Evolutionary conservation across 2,113 vertebrate species (phyloP).

Genomic region (Falco punctatus): DNA sequence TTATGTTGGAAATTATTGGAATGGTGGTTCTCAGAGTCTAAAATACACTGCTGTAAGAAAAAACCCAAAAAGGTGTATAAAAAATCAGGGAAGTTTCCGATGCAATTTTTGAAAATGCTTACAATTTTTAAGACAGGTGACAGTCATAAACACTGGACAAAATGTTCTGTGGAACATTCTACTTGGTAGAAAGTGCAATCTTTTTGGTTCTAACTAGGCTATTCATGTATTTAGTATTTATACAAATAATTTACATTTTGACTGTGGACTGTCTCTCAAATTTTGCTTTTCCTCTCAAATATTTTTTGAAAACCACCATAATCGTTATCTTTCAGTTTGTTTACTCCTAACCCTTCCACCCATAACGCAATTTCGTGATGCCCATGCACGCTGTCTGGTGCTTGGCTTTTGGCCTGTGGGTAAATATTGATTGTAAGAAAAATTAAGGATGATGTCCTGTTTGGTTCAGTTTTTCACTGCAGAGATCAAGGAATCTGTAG

Average conservation of each 20-base stretch:
- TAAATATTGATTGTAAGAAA: not conserved
- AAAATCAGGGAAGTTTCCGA: not conserved
- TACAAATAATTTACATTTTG: not conserved
- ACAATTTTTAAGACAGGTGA: not conserved
- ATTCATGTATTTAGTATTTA: not conserved
- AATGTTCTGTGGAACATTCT: not conserved
- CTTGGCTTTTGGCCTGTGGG: not conserved
- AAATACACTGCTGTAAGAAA: not conserved
- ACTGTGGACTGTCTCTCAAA: not conserved
- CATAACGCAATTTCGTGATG: not conserved
- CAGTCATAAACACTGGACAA: not conserved
- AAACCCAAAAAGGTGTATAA: not conserved
- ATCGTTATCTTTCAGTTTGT: not conserved
- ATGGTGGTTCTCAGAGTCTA: not conserved
- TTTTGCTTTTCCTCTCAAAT: not conserved
- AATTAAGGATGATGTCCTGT: not conserved
- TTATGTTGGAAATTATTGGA: not conserved
- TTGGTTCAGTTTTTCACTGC: not conserved
- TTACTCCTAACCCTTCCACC: not conserved
- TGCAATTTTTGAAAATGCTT: not conserved
- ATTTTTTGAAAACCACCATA: not conserved
- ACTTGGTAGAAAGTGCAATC: not conserved
- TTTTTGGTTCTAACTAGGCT: not conserved
- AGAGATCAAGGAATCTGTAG: not conserved
- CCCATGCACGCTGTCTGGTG: not conserved